Percentiles rank a stretch among this genome's conserved stretches.
Conservation (phyloP, 2,888 invertebrate genomes). For the Zele albiditarsus region DNA sequence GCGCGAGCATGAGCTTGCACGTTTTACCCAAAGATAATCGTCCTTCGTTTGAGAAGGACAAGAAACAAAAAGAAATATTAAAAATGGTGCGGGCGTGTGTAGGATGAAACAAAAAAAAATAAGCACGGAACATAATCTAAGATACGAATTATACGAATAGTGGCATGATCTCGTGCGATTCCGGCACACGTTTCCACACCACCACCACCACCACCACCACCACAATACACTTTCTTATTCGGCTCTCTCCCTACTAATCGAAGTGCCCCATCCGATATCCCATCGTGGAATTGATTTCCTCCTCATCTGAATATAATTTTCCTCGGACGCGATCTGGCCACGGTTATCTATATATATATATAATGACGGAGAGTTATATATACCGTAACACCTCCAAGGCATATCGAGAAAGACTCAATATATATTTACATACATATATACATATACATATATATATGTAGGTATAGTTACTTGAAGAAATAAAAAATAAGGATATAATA, state of each 20-base stretch:
- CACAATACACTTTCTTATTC: conserved; percentile 40
- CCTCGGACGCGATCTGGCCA: conserved; percentile 64
- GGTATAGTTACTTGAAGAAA: conserved; percentile 2
- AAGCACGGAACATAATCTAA: conserved; percentile 21
- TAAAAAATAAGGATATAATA: conserved; percentile 9
- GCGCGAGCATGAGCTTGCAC: conserved; percentile 4
- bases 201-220: conserved; percentile 21
- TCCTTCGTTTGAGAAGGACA: conserved; percentile 2
- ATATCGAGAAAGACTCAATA: conserved; percentile 46
- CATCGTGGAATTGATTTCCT: conserved; percentile 70
- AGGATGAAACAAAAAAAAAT: conserved; percentile 9
- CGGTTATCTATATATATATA: conserved; percentile 50
- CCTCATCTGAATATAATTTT: conserved; percentile 70
- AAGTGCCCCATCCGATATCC: conserved; percentile 51
- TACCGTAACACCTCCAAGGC: conserved; percentile 69
- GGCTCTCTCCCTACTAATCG: conserved; percentile 47
- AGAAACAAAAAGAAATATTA: conserved; percentile 5
- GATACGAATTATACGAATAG: conserved; percentile 39
- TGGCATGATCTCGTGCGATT: conserved; percentile 35
- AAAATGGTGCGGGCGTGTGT: not conserved
- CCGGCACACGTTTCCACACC: conserved; percentile 28
- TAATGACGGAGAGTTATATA: conserved; percentile 64
- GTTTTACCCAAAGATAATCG: conserved; percentile 28
- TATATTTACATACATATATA: not conserved
- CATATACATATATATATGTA: not conserved